These are phyloP conservation scores for Tetragonula carbonaria DNA, from an alignment of 2,888 invertebrate genomes.

Conservation along the genomic window DNA sequence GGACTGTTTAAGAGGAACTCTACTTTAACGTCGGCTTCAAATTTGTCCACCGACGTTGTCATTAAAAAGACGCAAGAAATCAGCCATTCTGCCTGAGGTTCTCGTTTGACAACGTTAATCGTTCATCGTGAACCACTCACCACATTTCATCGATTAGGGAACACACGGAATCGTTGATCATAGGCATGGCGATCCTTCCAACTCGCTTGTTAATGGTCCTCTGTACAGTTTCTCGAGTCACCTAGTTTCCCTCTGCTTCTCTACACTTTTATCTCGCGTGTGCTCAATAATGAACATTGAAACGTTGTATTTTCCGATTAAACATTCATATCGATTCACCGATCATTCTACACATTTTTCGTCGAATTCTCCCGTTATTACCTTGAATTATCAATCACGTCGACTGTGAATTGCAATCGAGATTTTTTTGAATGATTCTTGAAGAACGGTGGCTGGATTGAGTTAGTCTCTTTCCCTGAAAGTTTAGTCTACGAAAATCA, in stretches of 20 bases:
- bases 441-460: too few species aligned
- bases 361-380: background rate
- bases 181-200: constrained; percentile 11
- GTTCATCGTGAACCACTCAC: constrained; percentile 34
- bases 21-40: background rate
- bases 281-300: background rate
- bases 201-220: constrained; percentile 29
- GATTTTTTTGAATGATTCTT: too few species aligned
- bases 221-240: background rate
- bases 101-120: constrained; percentile 25
- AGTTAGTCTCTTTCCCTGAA: too few species aligned
- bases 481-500: too few species aligned
- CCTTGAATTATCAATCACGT: too few species aligned
- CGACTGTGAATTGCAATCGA: too few species aligned
- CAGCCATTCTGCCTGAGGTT: too few species aligned
- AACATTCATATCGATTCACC: background rate
- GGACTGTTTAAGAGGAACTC: background rate
- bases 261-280: background rate
- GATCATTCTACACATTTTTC: background rate
- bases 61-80: background rate
- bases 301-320: background rate
- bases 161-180: constrained; percentile 39
- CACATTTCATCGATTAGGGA: constrained; percentile 13
- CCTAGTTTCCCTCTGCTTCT: background rate
- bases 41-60: background rate